Evolutionary conservation across 2,797 vertebrate genomes (phyloP).

Genomic region (Tolypeutes matacus): DNA sequence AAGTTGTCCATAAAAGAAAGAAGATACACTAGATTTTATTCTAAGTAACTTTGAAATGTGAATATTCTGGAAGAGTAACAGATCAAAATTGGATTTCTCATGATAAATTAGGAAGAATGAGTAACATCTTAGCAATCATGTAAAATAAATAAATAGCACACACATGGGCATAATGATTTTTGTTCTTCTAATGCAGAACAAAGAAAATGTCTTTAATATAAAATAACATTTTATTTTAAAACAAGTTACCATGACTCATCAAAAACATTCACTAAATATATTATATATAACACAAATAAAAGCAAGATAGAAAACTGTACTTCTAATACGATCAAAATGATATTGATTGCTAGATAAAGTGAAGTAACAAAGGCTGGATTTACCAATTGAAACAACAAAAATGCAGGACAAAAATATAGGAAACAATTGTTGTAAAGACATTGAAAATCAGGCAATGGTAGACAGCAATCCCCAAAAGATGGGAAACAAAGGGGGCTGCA

Average conservation of each 20-base stretch:
- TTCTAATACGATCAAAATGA: not conserved
- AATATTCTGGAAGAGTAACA: not conserved
- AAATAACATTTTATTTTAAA: slow-evolving; percentile 2
- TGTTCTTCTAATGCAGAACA: not conserved
- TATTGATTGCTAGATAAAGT: not conserved
- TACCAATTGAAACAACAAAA: not conserved
- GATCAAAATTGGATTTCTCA: not conserved
- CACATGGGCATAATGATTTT: not conserved
- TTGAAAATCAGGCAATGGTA: not conserved
- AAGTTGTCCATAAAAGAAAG: not conserved
- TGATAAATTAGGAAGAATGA: not conserved
- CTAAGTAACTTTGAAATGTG: not conserved
- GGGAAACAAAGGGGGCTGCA: not conserved
- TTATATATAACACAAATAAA: not conserved
- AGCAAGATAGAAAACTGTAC: not conserved
- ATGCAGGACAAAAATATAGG: not conserved
- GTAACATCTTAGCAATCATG: not conserved
- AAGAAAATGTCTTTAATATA: not conserved
- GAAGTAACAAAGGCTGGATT: not conserved
- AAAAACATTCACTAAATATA: not conserved
- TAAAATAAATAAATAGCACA: not conserved
- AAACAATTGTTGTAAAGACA: not conserved
- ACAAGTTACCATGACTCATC: not conserved
- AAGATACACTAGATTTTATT: not conserved
- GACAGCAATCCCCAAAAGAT: not conserved